Conservation (phyloP, 2,797 vertebrate genomes). For the Tympanoctomys barrerae region DNA sequence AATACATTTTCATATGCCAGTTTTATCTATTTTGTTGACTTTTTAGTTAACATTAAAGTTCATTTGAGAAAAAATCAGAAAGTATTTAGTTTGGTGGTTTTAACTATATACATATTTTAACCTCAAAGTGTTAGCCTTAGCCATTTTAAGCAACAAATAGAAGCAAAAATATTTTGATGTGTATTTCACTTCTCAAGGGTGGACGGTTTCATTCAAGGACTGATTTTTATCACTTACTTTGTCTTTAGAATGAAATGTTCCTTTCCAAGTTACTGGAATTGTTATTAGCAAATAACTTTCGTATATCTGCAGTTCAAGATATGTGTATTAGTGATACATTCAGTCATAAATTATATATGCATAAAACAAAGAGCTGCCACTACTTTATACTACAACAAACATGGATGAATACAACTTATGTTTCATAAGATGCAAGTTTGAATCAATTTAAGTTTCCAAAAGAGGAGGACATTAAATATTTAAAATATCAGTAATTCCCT, state of each 20-base stretch:
- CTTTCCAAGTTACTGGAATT: slow-evolving; percentile 46
- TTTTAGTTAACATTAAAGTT: slow-evolving; percentile 62
- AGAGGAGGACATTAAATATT: slow-evolving; percentile 62
- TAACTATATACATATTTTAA: slow-evolving; percentile 58
- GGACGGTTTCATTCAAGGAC: slow-evolving; percentile 23
- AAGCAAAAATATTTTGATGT: slow-evolving; percentile 59
- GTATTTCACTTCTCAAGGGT: slow-evolving; percentile 59
- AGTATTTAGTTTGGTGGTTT: slow-evolving; percentile 60
- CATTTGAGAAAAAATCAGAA: slow-evolving; percentile 54
- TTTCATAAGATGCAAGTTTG: slow-evolving; percentile 74
- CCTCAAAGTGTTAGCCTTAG: slow-evolving; percentile 25
- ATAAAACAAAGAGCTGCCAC: slow-evolving; percentile 57
- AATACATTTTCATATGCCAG: slow-evolving; percentile 10
- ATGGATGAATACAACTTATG: slow-evolving; percentile 59
- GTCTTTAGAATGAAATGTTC: slow-evolving; percentile 58
- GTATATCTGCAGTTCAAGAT: slow-evolving; percentile 57
- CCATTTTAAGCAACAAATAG: slow-evolving; percentile 57
- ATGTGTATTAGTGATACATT: slow-evolving; percentile 51
- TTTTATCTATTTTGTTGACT: slow-evolving; percentile 64
- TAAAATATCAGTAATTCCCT: slow-evolving; percentile 55
- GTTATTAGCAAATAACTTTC: slow-evolving; percentile 55
- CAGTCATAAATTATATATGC: slow-evolving; percentile 52
- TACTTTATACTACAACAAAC: slow-evolving; percentile 61
- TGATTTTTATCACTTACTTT: slow-evolving; percentile 41
- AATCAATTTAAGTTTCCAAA: slow-evolving; percentile 63